Conservation (phyloP, 2,797 vertebrate genomes). For the Alauda arvensis region DNA sequence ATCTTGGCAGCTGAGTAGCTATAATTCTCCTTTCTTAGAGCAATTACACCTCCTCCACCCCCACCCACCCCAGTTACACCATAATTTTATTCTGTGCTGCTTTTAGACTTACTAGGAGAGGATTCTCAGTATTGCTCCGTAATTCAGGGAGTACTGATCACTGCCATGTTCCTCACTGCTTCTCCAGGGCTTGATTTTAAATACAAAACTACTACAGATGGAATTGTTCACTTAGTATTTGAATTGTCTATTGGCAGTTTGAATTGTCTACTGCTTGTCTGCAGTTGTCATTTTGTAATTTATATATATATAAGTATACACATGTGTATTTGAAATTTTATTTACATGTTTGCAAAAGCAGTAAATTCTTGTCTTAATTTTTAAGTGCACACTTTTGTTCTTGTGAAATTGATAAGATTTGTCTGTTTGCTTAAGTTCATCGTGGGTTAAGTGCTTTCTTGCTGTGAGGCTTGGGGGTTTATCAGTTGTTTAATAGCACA, state of each 20-base stretch:
- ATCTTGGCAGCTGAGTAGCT: slow-evolving; percentile 3
- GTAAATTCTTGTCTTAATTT: not conserved
- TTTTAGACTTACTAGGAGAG: slow-evolving; percentile 24
- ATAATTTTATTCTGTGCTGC: slow-evolving; percentile 14
- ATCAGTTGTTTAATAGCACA: not conserved
- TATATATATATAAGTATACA: no score
- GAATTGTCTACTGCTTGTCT: not conserved
- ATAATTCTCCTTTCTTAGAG: slow-evolving; percentile 15
- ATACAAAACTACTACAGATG: not conserved
- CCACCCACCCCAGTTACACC: not conserved
- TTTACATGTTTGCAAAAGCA: not conserved
- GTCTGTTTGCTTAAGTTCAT: not conserved
- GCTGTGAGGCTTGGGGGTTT: not conserved
- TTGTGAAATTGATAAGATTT: not conserved
- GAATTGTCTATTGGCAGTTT: not conserved
- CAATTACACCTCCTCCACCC: slow-evolving; percentile 23
- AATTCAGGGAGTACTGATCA: not conserved
- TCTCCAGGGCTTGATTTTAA: not conserved
- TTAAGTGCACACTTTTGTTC: not conserved
- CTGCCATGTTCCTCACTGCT: not conserved
- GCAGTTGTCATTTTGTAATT: not conserved
- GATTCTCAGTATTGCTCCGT: not conserved
- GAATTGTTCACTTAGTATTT: not conserved
- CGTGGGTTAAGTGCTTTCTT: not conserved
- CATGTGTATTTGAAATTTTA: not conserved